Percentiles rank a stretch among this genome's conserved stretches.
These are phyloP conservation scores for Pseudopodoces humilis DNA, from an alignment of 2,113 vertebrate genomes.

Conservation along the genomic window DNA sequence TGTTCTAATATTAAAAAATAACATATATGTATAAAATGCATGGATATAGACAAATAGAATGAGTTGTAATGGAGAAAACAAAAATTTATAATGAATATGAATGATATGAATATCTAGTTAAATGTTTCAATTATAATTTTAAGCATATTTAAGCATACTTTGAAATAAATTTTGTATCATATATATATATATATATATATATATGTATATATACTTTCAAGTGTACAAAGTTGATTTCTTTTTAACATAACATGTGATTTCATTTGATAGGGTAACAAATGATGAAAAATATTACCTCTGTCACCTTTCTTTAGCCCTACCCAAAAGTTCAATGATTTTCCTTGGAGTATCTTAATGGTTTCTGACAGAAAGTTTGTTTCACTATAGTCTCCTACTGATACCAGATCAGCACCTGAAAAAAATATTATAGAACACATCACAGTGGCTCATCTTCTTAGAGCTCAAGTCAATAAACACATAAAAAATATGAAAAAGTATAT, in stretches of 20 bases:
- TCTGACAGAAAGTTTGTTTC: constrained; percentile 79
- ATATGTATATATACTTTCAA: neutral
- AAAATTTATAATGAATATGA: neutral
- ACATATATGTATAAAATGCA: neutral
- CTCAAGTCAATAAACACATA: neutral
- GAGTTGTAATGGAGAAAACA: neutral
- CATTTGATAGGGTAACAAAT: neutral
- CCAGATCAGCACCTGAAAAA: constrained; percentile 74
- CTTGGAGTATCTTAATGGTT: constrained; percentile 74
- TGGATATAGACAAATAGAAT: neutral
- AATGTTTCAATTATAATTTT: neutral
- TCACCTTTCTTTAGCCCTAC: constrained; percentile 77
- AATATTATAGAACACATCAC: neutral
- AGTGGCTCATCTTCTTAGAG: neutral
- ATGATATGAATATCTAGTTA: neutral
- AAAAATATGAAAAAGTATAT: neutral
- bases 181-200: neutral
- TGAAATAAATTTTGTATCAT: neutral
- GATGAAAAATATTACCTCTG: constrained; percentile 61
- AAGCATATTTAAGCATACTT: neutral
- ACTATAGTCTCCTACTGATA: constrained; percentile 73
- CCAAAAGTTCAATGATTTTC: constrained; percentile 77
- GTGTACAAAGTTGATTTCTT: neutral
- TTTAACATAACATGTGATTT: neutral
- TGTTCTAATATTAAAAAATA: neutral